Evolutionary conservation across 2,797 vertebrate species (phyloP).

Genomic region (Fistularia tabacaria): DNA sequence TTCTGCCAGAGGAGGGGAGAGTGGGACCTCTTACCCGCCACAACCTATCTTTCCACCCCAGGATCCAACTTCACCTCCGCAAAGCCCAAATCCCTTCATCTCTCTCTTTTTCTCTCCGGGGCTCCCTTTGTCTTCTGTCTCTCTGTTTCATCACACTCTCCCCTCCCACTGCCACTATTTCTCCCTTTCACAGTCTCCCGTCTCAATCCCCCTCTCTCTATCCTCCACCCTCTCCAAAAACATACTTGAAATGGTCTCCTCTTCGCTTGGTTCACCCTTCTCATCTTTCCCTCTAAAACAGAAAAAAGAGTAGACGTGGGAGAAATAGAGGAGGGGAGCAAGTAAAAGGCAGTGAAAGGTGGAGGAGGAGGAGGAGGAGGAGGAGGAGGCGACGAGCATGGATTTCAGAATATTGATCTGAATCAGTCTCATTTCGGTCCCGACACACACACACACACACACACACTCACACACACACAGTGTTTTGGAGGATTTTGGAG

Average conservation of each 20-base stretch:
- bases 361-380: no score
- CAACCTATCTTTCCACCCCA: constrained; percentile 37
- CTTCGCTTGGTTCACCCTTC: constrained; percentile 15
- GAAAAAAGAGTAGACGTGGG: not conserved
- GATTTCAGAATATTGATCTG: constrained; percentile 26
- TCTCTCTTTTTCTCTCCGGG: constrained; percentile 29
- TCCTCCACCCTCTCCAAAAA: no score
- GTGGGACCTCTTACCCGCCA: constrained; percentile 38
- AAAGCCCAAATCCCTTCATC: constrained; percentile 29
- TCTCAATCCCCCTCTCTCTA: not conserved
- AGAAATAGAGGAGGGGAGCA: not conserved
- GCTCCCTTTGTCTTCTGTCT: constrained; percentile 47
- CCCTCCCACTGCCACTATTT: constrained; percentile 13
- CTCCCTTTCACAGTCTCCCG: not conserved
- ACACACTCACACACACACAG: no score
- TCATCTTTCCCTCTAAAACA: constrained; percentile 12
- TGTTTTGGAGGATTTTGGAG: no score
- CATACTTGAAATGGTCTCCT: no score
- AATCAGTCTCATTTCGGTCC: no score
- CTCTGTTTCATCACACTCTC: constrained; percentile 50
- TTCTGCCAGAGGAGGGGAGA: constrained; percentile 38
- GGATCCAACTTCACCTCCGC: constrained; percentile 44
- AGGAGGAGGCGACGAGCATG: no score
- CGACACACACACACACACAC: no score
- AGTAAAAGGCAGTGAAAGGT: constrained; percentile 8